Base-by-base conservation (phyloP, 2,113 vertebrate species). In the Deroptyus accipitrinus region DNA sequence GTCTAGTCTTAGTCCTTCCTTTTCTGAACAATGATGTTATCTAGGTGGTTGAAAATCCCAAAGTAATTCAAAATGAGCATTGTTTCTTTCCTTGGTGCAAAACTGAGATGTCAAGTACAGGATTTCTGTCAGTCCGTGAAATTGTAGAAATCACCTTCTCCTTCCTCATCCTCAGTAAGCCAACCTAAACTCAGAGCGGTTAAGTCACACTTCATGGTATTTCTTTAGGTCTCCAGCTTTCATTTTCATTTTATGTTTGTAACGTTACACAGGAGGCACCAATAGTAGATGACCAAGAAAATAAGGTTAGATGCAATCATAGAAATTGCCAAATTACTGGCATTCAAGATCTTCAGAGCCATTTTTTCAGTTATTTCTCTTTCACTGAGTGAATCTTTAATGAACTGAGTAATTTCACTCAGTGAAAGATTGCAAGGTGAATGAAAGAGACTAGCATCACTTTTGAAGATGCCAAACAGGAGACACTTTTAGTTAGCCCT, bases 11-110 rank as follows among this genome's bases (percentile, higher is more conserved):
- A 88, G n/a, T 93, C 87, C 37, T 98, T 98, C 23, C 48, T 96
- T 62, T 67, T 51, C 63, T 72, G 96, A 73, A 97, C 97, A 86
- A 13, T 96, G 85, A 97, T 98, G 4, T 90, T 41, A 64, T 98
- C 97, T 97, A 98, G 97, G 48, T 97, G 44, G 79, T 87, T 97
- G 87, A 98, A 98, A 73, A 98, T 96, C 75, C 97, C 96, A 14
- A 98, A 79, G 63, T 98, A 98, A 51, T 96, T 84, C 2, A 96
- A 97, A 86, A 98, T n/a, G 17, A 98, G 10, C 31, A 98, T 46
- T 20, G 86, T 82, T 44, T 92, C 96, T 97, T 98, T 98, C 87
- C 75, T 93, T 35, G 97, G 96, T 49, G 98, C 79, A 67, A 98
- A 70, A 83, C 96, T 98, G 95, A 59, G 23, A 59, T 95, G 42